phyloP scores from a whole-genome alignment of 2,113 vertebrate genomes.

The Ceratotherium simum region DNA sequence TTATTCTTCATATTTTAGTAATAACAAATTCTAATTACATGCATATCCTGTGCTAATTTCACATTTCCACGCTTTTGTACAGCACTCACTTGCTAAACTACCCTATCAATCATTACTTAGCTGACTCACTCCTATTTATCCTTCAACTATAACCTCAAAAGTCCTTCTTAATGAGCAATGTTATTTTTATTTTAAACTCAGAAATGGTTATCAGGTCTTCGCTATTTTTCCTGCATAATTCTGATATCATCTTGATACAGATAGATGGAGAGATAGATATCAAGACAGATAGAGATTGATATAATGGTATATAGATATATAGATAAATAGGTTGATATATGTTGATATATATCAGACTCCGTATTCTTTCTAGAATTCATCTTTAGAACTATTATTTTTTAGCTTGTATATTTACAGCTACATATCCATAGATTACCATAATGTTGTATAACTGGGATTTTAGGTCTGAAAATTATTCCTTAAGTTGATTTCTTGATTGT shows the following conservation, averaged over 20 bases:
- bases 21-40: neutral
- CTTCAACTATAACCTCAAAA: neutral
- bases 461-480: neutral
- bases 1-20: neutral
- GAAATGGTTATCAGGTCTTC: neutral
- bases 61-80: neutral
- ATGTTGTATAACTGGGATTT: neutral
- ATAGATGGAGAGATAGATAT: neutral
- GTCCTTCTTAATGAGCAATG: neutral
- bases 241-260: neutral
- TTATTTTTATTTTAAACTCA: conserved; percentile 19
- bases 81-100: neutral
- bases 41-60: neutral
- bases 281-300: neutral
- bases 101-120: neutral
- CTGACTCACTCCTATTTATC: neutral
- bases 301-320: neutral
- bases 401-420: neutral
- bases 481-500: neutral
- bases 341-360: neutral
- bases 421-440: neutral
- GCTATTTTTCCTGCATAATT: neutral
- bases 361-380: neutral
- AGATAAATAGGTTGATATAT: neutral
- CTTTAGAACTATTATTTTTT: neutral